These are phyloP conservation scores for Cerastis rubricosa DNA, from an alignment of 2,888 invertebrate species.

Conservation along the genomic window DNA sequence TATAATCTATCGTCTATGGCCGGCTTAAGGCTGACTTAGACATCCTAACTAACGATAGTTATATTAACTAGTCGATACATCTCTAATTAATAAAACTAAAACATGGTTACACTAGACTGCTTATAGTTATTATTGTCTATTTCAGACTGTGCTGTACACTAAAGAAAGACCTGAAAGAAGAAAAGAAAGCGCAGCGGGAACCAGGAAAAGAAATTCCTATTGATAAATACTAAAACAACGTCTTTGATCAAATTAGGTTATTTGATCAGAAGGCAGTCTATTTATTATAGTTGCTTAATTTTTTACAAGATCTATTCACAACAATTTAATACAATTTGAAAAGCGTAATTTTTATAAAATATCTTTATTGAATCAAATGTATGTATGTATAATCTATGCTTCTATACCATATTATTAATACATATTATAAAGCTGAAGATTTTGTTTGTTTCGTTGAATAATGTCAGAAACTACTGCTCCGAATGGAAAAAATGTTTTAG, in stretches of 20 bases:
- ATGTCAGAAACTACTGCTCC: too few species aligned
- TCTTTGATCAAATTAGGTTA: not conserved
- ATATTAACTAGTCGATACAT: not conserved
- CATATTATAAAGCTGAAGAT: too few species aligned
- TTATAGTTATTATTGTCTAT: constrained; percentile 1
- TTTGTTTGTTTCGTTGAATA: too few species aligned
- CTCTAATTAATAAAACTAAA: not conserved
- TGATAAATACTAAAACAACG: constrained; percentile 30
- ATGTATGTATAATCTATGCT: too few species aligned
- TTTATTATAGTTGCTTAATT: not conserved
- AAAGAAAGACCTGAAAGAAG: constrained; percentile 70
- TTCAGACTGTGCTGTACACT: constrained; percentile 71
- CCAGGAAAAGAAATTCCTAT: not conserved
- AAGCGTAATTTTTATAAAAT: not conserved
- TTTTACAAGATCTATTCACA: not conserved
- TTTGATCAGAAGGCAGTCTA: not conserved
- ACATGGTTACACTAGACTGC: not conserved
- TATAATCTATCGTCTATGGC: too few species aligned
- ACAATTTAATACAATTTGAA: not conserved
- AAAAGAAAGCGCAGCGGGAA: constrained; percentile 52
- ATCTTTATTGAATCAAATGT: constrained; percentile 9
- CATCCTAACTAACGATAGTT: too few species aligned
- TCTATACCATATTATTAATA: too few species aligned
- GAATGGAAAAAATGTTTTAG: too few species aligned
- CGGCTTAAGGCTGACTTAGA: too few species aligned